Conservation (phyloP, 2,888 invertebrate genomes). For the Axea sp. region DNA sequence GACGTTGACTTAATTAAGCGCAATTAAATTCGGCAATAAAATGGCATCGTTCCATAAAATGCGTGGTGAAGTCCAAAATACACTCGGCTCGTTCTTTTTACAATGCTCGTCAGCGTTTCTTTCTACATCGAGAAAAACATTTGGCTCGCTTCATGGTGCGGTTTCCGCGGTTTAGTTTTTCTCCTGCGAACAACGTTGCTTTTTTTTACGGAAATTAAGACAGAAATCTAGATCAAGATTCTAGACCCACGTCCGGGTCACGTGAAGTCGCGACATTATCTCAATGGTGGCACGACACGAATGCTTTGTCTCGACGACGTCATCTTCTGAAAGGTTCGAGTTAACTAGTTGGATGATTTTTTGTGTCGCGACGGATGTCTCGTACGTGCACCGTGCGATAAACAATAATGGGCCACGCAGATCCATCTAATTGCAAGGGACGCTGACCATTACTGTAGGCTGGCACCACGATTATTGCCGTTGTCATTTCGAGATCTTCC, state of each 20-base stretch:
- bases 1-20: slow-evolving; percentile 26
- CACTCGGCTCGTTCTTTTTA: too few relatives aligned
- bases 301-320: slow-evolving; percentile 19
- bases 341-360: slow-evolving; percentile 24
- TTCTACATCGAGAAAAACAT: too few relatives aligned
- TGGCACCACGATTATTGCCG: slow-evolving; percentile 18
- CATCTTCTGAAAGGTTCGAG: slow-evolving; percentile 18
- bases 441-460: slow-evolving; percentile 21
- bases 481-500: slow-evolving; percentile 28
- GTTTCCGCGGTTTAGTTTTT: slow-evolving; percentile 5
- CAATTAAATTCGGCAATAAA: slow-evolving; percentile 25
- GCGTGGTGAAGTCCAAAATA: slow-evolving; percentile 1
- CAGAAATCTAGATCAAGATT: slow-evolving; percentile 2
- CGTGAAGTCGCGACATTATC: slow-evolving; percentile 19
- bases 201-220: slow-evolving; percentile 28
- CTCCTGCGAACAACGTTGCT: background rate
- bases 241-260: slow-evolving; percentile 6
- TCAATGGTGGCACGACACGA: slow-evolving; percentile 5
- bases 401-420: slow-evolving; percentile 63
- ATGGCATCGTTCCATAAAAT: slow-evolving; percentile 7
- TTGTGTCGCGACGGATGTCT: slow-evolving; percentile 9
- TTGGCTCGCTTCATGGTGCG: too few relatives aligned
- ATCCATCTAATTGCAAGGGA: slow-evolving; percentile 44
- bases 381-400: slow-evolving; percentile 66
- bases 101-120: too few relatives aligned